These are phyloP conservation scores for Erebia epiphron DNA, from an alignment of 2,888 invertebrate species.

Conservation along the genomic window DNA sequence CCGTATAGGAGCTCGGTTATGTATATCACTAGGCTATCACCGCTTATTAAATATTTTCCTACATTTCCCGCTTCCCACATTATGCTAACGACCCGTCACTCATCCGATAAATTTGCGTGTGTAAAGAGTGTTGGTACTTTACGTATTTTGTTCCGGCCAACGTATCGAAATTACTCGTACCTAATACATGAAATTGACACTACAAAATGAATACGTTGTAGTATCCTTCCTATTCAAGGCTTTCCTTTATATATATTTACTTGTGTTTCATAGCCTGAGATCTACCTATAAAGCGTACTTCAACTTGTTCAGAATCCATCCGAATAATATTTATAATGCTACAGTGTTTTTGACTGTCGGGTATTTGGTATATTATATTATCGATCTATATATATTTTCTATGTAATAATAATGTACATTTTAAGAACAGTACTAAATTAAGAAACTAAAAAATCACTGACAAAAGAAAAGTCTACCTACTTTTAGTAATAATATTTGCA, in stretches of 20 bases:
- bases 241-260: background rate
- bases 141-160: background rate
- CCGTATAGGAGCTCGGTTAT: too few relatives aligned
- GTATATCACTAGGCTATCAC: too few relatives aligned
- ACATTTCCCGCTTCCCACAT: background rate
- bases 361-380: too few relatives aligned
- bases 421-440: too few relatives aligned
- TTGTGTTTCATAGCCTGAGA: too few relatives aligned
- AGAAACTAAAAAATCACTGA: too few relatives aligned
- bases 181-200: conserved; percentile 25
- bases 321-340: too few relatives aligned
- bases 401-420: too few relatives aligned
- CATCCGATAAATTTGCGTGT: conserved; percentile 1
- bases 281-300: too few relatives aligned
- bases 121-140: background rate
- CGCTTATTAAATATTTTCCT: background rate
- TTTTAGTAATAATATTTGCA: background rate
- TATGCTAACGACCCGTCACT: conserved; percentile 20
- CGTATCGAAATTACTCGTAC: conserved; percentile 15
- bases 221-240: conserved; percentile 15
- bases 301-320: too few relatives aligned
- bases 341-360: too few relatives aligned
- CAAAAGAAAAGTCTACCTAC: background rate
- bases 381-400: too few relatives aligned
- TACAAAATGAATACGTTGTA: conserved; percentile 19